Evolutionary conservation across 2,797 vertebrate genomes (phyloP).

Genomic region (Gastrophryne carolinensis): DNA sequence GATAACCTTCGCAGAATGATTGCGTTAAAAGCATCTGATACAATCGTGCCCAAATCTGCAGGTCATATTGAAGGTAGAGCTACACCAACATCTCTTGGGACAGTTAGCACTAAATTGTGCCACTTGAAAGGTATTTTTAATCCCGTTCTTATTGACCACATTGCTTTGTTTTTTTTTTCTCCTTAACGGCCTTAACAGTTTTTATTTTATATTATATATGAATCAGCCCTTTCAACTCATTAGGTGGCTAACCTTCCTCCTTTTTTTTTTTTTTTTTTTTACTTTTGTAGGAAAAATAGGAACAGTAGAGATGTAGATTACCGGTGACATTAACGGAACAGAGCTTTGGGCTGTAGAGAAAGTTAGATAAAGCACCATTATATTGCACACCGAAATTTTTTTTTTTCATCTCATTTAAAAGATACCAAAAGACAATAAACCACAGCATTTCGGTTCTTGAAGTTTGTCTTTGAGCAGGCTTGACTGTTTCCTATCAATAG

Average conservation of each 20-base stretch:
- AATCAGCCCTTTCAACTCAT: constrained; percentile 6
- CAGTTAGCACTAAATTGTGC: constrained; percentile 48
- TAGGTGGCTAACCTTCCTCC: neutral
- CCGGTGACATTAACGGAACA: constrained; percentile 30
- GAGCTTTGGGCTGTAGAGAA: neutral
- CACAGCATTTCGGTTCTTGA: neutral
- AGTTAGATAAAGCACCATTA: constrained; percentile 25
- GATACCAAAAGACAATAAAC: too few relatives aligned
- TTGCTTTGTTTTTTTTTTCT: constrained; percentile 52
- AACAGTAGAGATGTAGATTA: constrained; percentile 30
- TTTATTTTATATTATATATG: neutral
- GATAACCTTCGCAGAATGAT: constrained; percentile 17
- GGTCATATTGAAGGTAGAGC: constrained; percentile 43
- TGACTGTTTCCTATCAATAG: neutral
- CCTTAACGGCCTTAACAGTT: too few relatives aligned
- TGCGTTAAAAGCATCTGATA: constrained; percentile 51
- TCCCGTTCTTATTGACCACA: constrained; percentile 47
- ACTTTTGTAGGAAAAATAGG: neutral
- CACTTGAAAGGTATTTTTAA: constrained; percentile 53
- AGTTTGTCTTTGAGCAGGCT: neutral
- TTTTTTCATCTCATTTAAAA: too few relatives aligned
- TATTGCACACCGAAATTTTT: neutral
- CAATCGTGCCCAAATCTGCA: constrained; percentile 46
- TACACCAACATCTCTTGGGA: constrained; percentile 55
- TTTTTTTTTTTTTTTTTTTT: too few relatives aligned